Conservation (phyloP, 1,140 invertebrate genomes). For the Melitaea cinxia region DNA sequence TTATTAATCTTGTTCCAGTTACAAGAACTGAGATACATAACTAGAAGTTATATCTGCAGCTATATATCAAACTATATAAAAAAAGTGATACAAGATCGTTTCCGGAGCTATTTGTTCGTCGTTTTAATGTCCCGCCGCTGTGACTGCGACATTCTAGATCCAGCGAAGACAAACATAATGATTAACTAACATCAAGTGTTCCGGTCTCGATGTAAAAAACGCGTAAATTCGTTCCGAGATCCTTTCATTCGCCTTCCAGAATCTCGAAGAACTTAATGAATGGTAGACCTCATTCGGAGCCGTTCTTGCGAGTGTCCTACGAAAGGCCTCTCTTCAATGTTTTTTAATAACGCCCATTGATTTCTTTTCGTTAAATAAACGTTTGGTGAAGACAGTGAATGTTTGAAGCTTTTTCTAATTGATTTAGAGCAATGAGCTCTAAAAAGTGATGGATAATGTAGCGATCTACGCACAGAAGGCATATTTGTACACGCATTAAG, state of each 20-base stretch:
- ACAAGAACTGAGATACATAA: too few relatives aligned
- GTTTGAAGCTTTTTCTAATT: background rate
- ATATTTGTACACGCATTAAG: background rate
- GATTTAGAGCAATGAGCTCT: background rate
- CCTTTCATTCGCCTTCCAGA: background rate
- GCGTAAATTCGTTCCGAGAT: background rate
- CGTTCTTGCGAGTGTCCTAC: slow-evolving; percentile 21
- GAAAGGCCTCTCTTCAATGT: slow-evolving; percentile 11
- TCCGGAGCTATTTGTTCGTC: background rate
- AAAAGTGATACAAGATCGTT: too few relatives aligned
- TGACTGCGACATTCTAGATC: background rate
- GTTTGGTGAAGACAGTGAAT: background rate
- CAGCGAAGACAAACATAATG: background rate
- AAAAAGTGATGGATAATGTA: background rate
- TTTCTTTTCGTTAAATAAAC: background rate
- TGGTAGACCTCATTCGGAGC: slow-evolving; percentile 12
- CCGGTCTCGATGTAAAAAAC: background rate
- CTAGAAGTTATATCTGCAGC: too few relatives aligned
- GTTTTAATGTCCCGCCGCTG: too few relatives aligned
- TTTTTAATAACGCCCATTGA: slow-evolving; percentile 1
- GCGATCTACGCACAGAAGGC: background rate
- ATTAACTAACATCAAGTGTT: background rate
- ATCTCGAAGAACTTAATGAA: background rate
- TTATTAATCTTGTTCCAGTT: too few relatives aligned
- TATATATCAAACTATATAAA: too few relatives aligned